Base-by-base conservation (phyloP, 2,797 vertebrate genomes). In the Eutrigla gurnardus region DNA sequence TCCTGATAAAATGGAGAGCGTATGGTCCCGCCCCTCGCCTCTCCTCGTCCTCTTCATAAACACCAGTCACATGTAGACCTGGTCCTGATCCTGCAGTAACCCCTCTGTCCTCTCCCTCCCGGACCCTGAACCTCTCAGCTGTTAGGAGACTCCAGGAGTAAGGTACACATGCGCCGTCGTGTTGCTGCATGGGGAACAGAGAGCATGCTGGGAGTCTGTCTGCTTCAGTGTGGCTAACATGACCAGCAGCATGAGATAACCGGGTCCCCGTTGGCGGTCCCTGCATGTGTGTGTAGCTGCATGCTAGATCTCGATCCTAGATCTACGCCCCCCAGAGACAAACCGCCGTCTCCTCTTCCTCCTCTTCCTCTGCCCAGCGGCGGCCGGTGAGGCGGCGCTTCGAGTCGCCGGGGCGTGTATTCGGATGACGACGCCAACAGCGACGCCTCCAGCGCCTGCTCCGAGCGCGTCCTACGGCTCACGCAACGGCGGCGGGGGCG, bases 61-160 rank as follows among this genome's bases (percentile, higher is more conserved):
- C 25, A 25, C 25, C 25, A 25, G 25, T 25, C 25, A 25, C 25
- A 25, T 25, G 25, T 25, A 25, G 25, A 25, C 25, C 25, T 25
- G 18, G 49, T 40, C 2, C 8, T 10, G 11, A 10, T 18, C 52
- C 32, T 54, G 32, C 52, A 58, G 55, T 58, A 18, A 58, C 37
- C 36, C 53, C 57, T 59, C 39, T 60, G 39, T 60, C 18, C 58
- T 43, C 58, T 60, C 7, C 32, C 58, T 6, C 18, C 33, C 33
- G 36, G 53, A 14, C 36, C 54, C 4, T 17, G 15, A 5, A n/a
- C 6, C 91, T 93, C 93, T 94, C 97, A 99, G 98, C 97, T 99
- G 69, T 97, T 99, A 96, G 97, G 98, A 96, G 98, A 99, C 97
- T 97, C 98, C 96, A 97, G 97, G 95, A 99, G 97, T 94, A 99